Base-by-base conservation (phyloP, 2,113 vertebrate species). In the Orcinus orca region DNA sequence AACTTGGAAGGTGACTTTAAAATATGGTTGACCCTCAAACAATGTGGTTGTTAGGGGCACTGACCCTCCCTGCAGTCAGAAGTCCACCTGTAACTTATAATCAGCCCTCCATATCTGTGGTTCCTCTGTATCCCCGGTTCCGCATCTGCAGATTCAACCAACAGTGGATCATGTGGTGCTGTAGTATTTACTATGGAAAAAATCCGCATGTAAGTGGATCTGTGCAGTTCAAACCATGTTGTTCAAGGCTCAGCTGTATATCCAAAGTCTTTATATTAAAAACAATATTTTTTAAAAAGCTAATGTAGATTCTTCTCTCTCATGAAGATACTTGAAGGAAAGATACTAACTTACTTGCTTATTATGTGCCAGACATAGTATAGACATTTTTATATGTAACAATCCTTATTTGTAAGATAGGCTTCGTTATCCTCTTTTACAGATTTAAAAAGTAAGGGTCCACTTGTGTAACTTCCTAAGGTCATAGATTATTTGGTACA, bases 1-100 rank as follows among this genome's bases (percentile, higher is more conserved):
- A 82, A 82, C 5, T 88, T 96, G 93, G 29, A 91, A 95, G 74
- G 81, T 88, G 29, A 93, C 31, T 80, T 88, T 88, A 68, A 96
- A 84, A 36, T 88, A 44, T 10, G 82, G 33, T 67, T 33, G 65
- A 67, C 15, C 65, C 31, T 67, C 7, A 1, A 67, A 33, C 65
- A 67, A 15, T 7, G 6, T 33, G 31, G 65, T 33, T 5, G 65
- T n/a, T 67, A 33, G 31, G 31, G 65, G 29, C 65, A 33, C 31
- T 67, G 31, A 17, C 31, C 65, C 65, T 67, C 31, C 65, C 65
- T 67, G 65, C 65, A 67, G 65, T 67, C 65, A 33, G 8, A 33
- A 67, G 33, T 15, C 65, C 14, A 6, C 65, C 65, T 67, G 14
- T 67, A 67, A 18, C 31, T 67, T n/a, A 67, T 67, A n/a, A 67